These are phyloP conservation scores for Ophion costatus DNA, from an alignment of 2,888 invertebrate species.

Conservation along the genomic window DNA sequence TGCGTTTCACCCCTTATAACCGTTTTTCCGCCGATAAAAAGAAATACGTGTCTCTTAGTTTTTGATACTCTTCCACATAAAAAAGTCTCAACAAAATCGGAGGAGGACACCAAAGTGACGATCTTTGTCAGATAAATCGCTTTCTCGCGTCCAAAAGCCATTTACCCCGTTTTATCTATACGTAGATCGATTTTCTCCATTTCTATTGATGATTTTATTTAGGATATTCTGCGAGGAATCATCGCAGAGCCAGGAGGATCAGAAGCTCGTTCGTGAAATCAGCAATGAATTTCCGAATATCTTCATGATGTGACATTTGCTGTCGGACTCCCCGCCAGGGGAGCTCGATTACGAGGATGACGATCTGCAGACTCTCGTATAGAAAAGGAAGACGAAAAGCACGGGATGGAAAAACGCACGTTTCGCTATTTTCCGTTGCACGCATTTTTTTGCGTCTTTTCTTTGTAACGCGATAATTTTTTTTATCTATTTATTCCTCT, in stretches of 20 bases:
- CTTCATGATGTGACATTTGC: constrained; percentile 82
- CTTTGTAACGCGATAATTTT: constrained; percentile 46
- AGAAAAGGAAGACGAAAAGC: constrained; percentile 47
- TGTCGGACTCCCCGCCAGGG: constrained; percentile 72
- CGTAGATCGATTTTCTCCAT: neutral
- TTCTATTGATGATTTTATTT: neutral
- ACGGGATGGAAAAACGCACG: constrained; percentile 6
- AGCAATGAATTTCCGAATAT: constrained; percentile 93
- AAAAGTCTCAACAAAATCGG: no score
- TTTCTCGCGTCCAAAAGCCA: no score
- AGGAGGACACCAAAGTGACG: no score
- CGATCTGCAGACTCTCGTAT: constrained; percentile 79
- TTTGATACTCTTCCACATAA: no score
- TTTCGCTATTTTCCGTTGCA: constrained; percentile 26
- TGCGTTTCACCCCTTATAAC: no score
- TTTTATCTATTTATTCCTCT: constrained; percentile 17
- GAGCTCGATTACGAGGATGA: constrained; percentile 75
- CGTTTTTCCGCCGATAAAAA: no score
- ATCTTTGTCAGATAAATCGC: no score
- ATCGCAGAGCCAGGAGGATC: constrained; percentile 90
- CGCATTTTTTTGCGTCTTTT: constrained; percentile 23
- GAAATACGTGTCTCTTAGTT: no score
- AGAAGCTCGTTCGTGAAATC: constrained; percentile 91
- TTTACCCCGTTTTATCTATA: neutral
- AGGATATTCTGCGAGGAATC: constrained; percentile 94